Conservation (phyloP, 2,888 invertebrate species). For the Malthinus seriepunctatus region DNA sequence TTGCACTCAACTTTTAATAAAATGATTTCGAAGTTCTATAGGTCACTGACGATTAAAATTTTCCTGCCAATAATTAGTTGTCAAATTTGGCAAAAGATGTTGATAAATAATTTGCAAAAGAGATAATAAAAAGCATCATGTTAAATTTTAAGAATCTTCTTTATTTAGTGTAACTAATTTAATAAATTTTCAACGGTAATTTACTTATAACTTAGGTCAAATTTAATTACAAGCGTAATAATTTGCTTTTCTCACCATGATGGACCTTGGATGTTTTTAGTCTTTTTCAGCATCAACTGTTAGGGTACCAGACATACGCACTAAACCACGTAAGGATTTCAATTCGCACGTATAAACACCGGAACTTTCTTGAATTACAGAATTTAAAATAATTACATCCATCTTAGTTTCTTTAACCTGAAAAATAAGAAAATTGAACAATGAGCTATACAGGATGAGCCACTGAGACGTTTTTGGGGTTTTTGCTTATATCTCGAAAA, state of each 20-base stretch:
- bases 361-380: neutral
- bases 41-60: neutral
- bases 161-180: neutral
- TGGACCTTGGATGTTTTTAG: neutral
- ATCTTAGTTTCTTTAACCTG: slow-evolving; percentile 3
- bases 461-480: too few species aligned
- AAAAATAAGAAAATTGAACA: neutral
- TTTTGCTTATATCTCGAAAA: too few species aligned
- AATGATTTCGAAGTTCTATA: neutral
- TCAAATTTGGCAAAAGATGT: too few species aligned
- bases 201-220: neutral
- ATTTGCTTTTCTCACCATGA: slow-evolving; percentile 1
- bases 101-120: too few species aligned
- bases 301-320: slow-evolving; percentile 11
- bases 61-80: neutral
- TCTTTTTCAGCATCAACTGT: slow-evolving; percentile 4
- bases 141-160: neutral
- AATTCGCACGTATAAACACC: slow-evolving; percentile 14
- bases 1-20: too few species aligned
- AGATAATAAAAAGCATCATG: too few species aligned
- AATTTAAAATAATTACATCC: neutral
- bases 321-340: slow-evolving; percentile 5
- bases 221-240: too few species aligned
- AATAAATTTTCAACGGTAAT: neutral
- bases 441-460: too few species aligned